Base-by-base conservation (phyloP, 2,113 vertebrate species). In the Anthoscopus minutus region DNA sequence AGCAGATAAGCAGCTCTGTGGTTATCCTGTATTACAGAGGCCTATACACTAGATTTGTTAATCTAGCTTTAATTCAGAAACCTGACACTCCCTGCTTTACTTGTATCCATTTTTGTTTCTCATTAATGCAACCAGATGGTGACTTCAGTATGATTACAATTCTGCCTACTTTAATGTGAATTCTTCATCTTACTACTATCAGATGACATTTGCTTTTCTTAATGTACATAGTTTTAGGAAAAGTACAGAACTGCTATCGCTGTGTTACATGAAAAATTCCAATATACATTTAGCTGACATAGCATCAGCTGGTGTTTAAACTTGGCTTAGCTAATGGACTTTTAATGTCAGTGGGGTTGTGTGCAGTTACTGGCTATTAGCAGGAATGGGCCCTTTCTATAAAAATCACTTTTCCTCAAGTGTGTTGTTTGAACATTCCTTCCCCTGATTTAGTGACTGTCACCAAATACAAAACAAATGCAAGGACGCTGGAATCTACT, bases 251-350 rank as follows among this genome's bases (percentile, higher is more conserved):
- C 90, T 92, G 97, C 77, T 96, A 86, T 97, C 97, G 96, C 95
- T 95, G 86, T 92, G 95, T 93, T 97, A 97, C 96, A 95, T 95
- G 96, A 97, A 97, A 98, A 97, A 98, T 97, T 97, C 97, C 96
- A 97, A 94, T 61, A 83, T 97, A 97, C 96, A 97, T 97, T 97
- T 98, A 98, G 98, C 97, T 98, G 98, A 98, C 98, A 98, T 96
- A 93, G 97, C 98, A 98, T 98, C 98, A 98, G 97, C 97, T 97
- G 97, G 97, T 98, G 98, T 98, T 98, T 98, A 98, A 98, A 98
- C 97, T 97, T 95, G 97, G 96, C 97, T 98, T 98, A 98, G 98
- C 98, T 99, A 98, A 99, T 98, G 98, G 98, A 96, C 98, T 99
- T 98, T 98, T 98, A 99, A 99, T 98, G 98, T 98, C 97, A 97